A percentile compares a stretch with the other conserved stretches of the same genome.
phyloP scores from a whole-genome alignment of 2,797 vertebrate species.

The Acipenser ruthenus region DNA sequence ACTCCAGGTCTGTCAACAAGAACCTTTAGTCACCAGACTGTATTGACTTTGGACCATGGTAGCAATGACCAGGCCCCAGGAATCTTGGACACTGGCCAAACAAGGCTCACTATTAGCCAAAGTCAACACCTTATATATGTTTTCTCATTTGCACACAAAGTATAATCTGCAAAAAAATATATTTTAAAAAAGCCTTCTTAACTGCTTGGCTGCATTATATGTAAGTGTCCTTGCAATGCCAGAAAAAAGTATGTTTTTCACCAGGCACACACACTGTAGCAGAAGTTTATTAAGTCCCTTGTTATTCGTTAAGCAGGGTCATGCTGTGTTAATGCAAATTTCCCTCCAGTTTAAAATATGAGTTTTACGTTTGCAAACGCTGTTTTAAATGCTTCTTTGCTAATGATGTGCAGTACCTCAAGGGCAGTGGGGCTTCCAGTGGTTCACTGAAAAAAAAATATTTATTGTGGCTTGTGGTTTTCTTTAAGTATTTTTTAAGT shows the following conservation, averaged over 20 bases:
- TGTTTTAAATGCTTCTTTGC: not conserved
- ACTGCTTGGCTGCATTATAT: not conserved
- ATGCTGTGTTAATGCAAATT: not conserved
- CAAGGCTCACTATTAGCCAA: slow-evolving; percentile 9
- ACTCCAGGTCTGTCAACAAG: not conserved
- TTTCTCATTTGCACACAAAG: slow-evolving; percentile 10
- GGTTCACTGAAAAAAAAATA: too few species aligned
- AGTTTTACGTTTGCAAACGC: not conserved
- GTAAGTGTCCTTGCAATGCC: not conserved
- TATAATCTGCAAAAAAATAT: slow-evolving; percentile 8
- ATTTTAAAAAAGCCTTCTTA: not conserved
- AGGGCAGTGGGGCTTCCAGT: too few species aligned
- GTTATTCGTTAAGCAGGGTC: slow-evolving; percentile 2
- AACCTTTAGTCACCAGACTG: slow-evolving; percentile 10
- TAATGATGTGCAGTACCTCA: too few species aligned
- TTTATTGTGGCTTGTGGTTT: too few species aligned
- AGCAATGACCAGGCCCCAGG: slow-evolving; percentile 17
- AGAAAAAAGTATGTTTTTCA: too few species aligned
- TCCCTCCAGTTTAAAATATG: not conserved
- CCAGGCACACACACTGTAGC: not conserved
- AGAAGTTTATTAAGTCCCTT: not conserved
- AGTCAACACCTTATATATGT: slow-evolving; percentile 13
- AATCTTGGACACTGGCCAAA: slow-evolving; percentile 14
- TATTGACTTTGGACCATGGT: slow-evolving; percentile 17
- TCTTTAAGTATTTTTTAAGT: too few species aligned